Evolutionary conservation across 2,113 vertebrate species (phyloP), one percentile per base, ranked within the genome.

Genomic region (Onychostoma macrolepis): DNA sequence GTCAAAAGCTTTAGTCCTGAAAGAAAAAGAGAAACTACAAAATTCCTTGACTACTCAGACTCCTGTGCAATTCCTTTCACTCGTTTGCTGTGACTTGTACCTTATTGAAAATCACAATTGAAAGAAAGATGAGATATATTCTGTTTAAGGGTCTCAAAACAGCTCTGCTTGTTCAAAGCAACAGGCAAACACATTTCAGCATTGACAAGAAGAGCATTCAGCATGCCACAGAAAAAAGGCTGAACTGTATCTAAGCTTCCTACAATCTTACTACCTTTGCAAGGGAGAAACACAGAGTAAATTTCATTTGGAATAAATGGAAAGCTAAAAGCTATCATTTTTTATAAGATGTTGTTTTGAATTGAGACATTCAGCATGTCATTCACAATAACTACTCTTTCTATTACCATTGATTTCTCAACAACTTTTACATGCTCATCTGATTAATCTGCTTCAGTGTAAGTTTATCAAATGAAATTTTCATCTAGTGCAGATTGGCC

Each of bases 371-470:
- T 90, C 88, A 88, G 89, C 26, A 86, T 91, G 88, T 91, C 89
- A n/a, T n/a, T n/a, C n/a, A n/a, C n/a, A n/a, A n/a, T n/a, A n/a
- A n/a, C 38, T 93, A 92, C 83, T 36, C 21, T 88, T 71, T 85
- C 63, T 48, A 48, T 86, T 88, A 85, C 88, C 8, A 19, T 87
- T 87, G 89, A 79, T 87, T 83, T 63, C 43, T 90, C 80, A 86
- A 24, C 15, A 89, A 88, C 92, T 92, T 95, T 94, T 90, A 92
- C 92, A 92, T 92, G 89, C 84, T 94, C 90, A 94, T 93, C 63
- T 90, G 58, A 93, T 94, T 90, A 89, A 93, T 93, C 93, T 93
- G 92, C 90, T 72, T 90, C 58, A 28, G 67, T 82, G 88, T 91
- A 89, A 91, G 88, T 90, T 93, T 86, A 91, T 93, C 92, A 92